Base-by-base conservation (phyloP, 2,113 vertebrate species). In the Empidonax traillii region DNA sequence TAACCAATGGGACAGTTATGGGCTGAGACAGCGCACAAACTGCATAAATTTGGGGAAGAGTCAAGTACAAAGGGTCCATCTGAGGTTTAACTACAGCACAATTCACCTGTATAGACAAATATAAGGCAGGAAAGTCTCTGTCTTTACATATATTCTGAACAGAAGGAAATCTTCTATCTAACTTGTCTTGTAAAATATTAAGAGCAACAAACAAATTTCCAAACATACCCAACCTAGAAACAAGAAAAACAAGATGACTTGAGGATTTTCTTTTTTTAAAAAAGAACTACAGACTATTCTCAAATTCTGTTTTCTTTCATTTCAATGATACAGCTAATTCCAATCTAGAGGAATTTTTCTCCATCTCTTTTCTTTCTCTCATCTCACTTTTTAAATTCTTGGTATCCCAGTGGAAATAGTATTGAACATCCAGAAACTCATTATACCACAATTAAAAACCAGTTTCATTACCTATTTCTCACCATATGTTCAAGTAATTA, bases 391-490 rank as follows among this genome's bases (percentile, higher is more conserved):
- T 80, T 16, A 53, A 25, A 84, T 52, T 78, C 93, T 87, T 94
- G 35, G 13, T 74, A 58, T 86, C 76, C 43, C 61, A 55, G 31
- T 51, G 24, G 56, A 95, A 92, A 93, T 43, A 39, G 27, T 27
- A 53, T 28, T 74, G 43, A 77, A 44, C 59, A 84, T 53, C 65
- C 63, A 95, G 59, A 97, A 92, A 77, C 44, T 88, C 59, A 66
- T 93, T 91, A 90, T 47, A 74, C 5, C 46, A 88, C 55, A 47
- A 74, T 86, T 93, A 41, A 83, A 85, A 89, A 49, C 4, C 37
- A 83, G 39, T 84, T 94, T 73, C 83, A 80, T 86, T 95, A 97
- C 72, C 86, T 96, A 81, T 95, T 94, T 93, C 72, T 94, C 0
- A 0, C 44, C 76, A 47, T 93, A 95, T 86, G 88, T 83, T 94